Conservation (phyloP, 2,888 invertebrate genomes). For the Drosophila peninsularis region DNA sequence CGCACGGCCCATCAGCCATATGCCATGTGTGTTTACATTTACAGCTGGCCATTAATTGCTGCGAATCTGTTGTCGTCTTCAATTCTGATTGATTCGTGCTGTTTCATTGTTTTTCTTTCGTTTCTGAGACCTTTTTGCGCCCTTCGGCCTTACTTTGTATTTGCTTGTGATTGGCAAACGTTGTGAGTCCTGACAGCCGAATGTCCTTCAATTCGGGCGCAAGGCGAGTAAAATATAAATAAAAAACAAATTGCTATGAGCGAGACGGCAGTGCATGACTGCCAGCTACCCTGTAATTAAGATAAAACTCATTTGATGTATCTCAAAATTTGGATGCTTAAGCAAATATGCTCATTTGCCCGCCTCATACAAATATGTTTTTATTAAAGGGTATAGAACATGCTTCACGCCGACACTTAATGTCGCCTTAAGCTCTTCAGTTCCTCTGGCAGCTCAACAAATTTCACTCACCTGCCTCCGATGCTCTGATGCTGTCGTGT, state of each 20-base stretch:
- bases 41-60: conserved; percentile 51
- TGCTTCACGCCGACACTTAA: conserved; percentile 2
- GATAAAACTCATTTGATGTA: no score
- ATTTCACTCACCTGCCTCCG: conserved; percentile 35
- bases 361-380: not conserved
- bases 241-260: not conserved
- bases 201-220: conserved; percentile 17
- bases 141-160: conserved; percentile 4
- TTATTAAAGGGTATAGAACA: not conserved
- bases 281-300: conserved; percentile 3
- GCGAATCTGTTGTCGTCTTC: conserved; percentile 43
- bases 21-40: conserved; percentile 43
- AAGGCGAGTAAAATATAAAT: conserved; percentile 14
- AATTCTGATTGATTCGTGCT: conserved; percentile 50
- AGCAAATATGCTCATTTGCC: no score
- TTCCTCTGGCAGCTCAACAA: conserved; percentile 22
- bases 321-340: no score
- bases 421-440: conserved; percentile 27
- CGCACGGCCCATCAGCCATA: conserved; percentile 23
- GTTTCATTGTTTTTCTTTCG: conserved; percentile 34
- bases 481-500: not conserved
- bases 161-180: conserved; percentile 6
- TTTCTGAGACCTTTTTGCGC: not conserved
- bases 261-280: not conserved
- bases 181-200: conserved; percentile 4